phyloP scores from a whole-genome alignment of 2,113 vertebrate species.

The Proteles cristata region DNA sequence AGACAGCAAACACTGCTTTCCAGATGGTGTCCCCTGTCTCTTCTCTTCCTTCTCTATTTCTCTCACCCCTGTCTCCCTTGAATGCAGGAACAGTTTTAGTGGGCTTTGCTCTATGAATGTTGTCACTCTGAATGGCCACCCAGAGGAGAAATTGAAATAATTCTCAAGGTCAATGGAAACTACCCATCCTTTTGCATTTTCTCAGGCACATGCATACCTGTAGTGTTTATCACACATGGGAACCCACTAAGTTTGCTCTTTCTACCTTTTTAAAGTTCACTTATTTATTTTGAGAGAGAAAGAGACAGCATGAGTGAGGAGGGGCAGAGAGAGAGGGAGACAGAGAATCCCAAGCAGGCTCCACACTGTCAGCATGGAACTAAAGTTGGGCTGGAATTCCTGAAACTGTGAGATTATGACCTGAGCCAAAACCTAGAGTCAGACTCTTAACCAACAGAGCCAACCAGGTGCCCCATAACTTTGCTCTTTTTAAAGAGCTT shows the following conservation, averaged over 20 bases:
- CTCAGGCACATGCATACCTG: neutral
- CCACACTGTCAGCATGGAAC: too few species aligned
- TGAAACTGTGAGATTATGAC: too few species aligned
- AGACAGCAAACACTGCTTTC: neutral
- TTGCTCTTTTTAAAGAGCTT: neutral
- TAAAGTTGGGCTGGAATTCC: too few species aligned
- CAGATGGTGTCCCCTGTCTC: neutral
- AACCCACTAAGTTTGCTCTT: neutral
- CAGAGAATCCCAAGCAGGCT: too few species aligned
- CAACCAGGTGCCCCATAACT: too few species aligned
- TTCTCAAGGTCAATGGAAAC: neutral
- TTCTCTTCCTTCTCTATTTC: neutral
- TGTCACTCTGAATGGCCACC: neutral
- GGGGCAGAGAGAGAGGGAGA: too few species aligned
- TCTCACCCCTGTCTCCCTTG: neutral
- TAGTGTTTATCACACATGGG: neutral
- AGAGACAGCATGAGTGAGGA: too few species aligned
- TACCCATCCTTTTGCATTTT: neutral
- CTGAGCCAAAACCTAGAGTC: too few species aligned
- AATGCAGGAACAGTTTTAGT: neutral
- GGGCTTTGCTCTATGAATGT: neutral
- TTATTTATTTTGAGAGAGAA: too few species aligned
- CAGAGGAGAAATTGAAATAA: neutral
- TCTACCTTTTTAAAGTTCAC: neutral
- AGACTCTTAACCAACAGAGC: too few species aligned